Evolutionary conservation across 2,888 invertebrate genomes (phyloP).

Genomic region (Ashinkailepas kermadecensis): DNA sequence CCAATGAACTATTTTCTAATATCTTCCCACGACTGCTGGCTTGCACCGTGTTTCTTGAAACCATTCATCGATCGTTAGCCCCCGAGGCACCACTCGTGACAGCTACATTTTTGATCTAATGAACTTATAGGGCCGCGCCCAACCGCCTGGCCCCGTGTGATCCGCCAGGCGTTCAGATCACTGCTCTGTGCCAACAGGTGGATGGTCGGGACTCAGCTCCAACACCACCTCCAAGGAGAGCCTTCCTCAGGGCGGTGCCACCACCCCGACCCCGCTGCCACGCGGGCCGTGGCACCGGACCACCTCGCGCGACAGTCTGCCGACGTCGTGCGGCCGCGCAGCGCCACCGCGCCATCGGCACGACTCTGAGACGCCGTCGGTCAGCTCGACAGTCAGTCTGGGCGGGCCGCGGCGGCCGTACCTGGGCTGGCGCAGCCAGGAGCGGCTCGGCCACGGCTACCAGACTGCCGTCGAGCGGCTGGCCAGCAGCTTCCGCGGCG

Average conservation of each 20-base stretch:
- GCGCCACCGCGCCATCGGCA: background rate
- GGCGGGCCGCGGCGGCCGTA: conserved; percentile 24
- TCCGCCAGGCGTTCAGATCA: too few relatives aligned
- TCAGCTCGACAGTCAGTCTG: conserved; percentile 18
- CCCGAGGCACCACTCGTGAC: too few relatives aligned
- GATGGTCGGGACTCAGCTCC: conserved; percentile 26
- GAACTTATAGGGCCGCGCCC: too few relatives aligned
- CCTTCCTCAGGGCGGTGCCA: background rate
- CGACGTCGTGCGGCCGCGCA: background rate
- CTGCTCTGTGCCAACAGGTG: background rate
- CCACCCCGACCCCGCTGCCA: background rate
- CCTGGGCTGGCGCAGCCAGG: conserved; percentile 24
- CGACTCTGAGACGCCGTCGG: too few relatives aligned
- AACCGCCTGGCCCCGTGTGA: too few relatives aligned
- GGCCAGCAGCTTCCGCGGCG: conserved; percentile 41
- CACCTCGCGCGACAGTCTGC: background rate
- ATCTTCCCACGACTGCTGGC: too few relatives aligned
- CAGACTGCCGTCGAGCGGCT: conserved; percentile 21
- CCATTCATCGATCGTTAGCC: too few relatives aligned
- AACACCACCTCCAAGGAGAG: conserved; percentile 29
- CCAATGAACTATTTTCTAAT: too few relatives aligned
- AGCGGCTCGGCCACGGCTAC: conserved; percentile 30
- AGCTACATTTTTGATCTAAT: too few relatives aligned
- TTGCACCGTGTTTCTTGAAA: too few relatives aligned
- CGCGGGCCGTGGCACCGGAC: background rate